phyloP scores from a whole-genome alignment of 2,888 invertebrate genomes.

The Acanthopleura granulata region DNA sequence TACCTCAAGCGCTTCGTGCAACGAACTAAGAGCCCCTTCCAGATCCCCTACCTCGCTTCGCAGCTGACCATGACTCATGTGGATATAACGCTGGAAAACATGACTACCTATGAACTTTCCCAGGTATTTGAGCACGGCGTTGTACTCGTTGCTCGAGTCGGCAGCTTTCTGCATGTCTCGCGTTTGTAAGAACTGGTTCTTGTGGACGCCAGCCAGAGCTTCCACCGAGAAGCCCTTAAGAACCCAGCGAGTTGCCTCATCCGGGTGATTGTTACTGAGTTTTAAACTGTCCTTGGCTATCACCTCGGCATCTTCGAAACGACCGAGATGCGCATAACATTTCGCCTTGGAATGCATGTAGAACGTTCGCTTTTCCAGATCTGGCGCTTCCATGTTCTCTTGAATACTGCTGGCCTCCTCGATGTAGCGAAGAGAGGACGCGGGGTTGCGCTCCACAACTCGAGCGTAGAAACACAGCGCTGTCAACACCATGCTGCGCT shows the following conservation, averaged over 20 bases:
- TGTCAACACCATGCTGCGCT: neutral
- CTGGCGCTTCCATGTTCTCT: neutral
- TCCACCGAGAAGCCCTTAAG: neutral
- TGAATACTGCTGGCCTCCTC: neutral
- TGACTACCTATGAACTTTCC: neutral
- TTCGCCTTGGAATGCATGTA: neutral
- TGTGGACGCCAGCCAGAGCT: neutral
- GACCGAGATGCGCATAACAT: neutral
- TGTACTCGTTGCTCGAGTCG: conserved; percentile 6
- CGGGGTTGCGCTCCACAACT: neutral
- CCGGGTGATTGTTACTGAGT: neutral
- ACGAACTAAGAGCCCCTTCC: neutral
- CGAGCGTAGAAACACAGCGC: neutral
- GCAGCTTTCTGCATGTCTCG: neutral
- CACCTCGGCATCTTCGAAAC: neutral
- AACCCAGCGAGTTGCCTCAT: neutral
- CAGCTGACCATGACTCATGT: conserved; percentile 4
- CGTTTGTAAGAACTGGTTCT: neutral
- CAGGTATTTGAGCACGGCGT: neutral
- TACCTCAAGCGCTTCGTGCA: neutral
- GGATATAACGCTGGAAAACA: neutral
- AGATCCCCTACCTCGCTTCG: neutral
- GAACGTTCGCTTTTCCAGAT: neutral
- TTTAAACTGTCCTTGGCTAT: conserved; percentile 8
- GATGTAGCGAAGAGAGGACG: neutral